Percentiles rank a stretch among this genome's conserved stretches.
Conservation (phyloP, 2,888 invertebrate genomes). For the Lagria hirta region DNA sequence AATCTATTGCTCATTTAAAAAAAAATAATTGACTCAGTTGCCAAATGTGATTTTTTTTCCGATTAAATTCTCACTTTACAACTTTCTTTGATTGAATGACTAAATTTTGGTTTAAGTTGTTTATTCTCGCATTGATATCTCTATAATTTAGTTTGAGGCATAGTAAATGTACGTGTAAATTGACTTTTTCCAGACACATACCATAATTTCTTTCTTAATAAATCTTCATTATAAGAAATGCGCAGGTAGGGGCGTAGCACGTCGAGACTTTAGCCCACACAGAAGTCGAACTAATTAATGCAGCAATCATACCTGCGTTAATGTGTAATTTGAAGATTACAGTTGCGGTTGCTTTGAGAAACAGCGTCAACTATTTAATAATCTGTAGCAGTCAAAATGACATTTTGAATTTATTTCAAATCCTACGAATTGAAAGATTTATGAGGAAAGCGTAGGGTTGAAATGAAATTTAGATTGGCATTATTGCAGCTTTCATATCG, state of each 20-base stretch:
- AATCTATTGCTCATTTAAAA: no score
- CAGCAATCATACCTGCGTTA: constrained; percentile 43
- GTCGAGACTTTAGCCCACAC: constrained; percentile 41
- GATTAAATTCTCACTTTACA: no score
- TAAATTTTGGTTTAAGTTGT: no score
- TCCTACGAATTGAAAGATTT: constrained; percentile 45
- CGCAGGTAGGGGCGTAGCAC: constrained; percentile 40
- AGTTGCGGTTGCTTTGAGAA: constrained; percentile 43
- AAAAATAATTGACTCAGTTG: no score
- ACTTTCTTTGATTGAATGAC: no score
- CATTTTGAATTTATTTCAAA: constrained; percentile 46
- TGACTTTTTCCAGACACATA: constrained; percentile 9
- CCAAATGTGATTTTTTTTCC: no score
- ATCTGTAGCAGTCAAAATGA: constrained; percentile 39
- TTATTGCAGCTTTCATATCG: no score
- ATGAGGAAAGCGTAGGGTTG: constrained; percentile 32
- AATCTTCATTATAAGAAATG: constrained; percentile 42
- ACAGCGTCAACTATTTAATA: constrained; percentile 44
- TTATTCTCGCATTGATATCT: constrained; percentile 12
- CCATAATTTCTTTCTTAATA: constrained; percentile 30
- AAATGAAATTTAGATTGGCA: no score
- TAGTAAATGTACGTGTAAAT: constrained; percentile 4
- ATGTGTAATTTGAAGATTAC: constrained; percentile 49
- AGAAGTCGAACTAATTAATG: constrained; percentile 45
- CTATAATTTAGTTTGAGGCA: constrained; percentile 3